These are phyloP conservation scores for Stigmatopora argus DNA, from an alignment of 2,113 vertebrate genomes.

Conservation along the genomic window DNA sequence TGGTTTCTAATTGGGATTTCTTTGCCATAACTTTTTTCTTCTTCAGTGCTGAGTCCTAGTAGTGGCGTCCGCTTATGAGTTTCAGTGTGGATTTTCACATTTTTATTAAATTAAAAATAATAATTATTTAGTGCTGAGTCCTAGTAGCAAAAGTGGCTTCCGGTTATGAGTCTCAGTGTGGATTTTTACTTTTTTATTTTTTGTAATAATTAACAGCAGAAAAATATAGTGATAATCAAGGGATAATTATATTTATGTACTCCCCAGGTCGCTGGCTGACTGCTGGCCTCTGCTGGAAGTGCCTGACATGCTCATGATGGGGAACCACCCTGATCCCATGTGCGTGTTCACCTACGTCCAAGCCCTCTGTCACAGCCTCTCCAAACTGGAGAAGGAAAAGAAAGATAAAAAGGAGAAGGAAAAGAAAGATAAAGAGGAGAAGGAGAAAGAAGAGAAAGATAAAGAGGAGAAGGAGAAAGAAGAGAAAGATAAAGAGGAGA, in stretches of 20 bases:
- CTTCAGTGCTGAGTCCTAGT: no score
- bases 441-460: conserved; percentile 30
- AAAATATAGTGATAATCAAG: no score
- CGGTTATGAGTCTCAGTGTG: no score
- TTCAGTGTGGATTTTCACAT: no score
- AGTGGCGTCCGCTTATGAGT: no score
- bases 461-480: conserved; percentile 17
- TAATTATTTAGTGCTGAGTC: no score
- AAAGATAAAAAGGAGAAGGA: conserved; percentile 57
- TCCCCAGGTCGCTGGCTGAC: conserved; percentile 63
- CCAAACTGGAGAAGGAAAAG: conserved; percentile 75
- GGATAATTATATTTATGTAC: neutral
- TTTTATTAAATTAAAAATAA: no score
- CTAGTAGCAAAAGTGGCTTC: no score
- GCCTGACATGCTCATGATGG: conserved; percentile 69
- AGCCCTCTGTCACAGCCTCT: conserved; percentile 73
- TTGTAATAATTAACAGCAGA: no score
- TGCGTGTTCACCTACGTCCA: conserved; percentile 77
- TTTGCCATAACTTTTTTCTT: no score
- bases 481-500: conserved; percentile 6
- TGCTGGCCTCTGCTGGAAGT: conserved; percentile 74
- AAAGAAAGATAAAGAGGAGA: conserved; percentile 20
- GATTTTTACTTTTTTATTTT: no score
- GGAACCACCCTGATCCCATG: conserved; percentile 67
- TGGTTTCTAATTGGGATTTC: no score